phyloP scores from a whole-genome alignment of 1,140 invertebrate genomes.

The Episyrphus balteatus region DNA sequence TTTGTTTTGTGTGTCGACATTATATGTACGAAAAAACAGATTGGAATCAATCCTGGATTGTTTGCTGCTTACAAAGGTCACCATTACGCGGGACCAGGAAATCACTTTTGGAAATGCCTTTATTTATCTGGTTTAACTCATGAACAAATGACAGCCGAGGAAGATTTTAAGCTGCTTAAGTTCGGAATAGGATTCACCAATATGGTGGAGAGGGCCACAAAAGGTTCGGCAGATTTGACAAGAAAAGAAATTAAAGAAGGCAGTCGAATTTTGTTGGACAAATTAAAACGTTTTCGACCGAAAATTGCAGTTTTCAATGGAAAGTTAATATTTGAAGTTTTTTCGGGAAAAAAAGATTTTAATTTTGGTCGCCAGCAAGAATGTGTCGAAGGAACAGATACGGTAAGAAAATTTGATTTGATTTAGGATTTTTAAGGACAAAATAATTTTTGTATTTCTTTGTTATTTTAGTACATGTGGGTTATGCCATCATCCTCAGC shows the following conservation, averaged over 20 bases:
- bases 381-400: constrained; percentile 83
- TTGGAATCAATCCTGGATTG: constrained; percentile 94
- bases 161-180: constrained; percentile 86
- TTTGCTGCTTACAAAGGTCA: constrained; percentile 96
- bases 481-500: constrained; percentile 97
- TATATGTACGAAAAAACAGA: constrained; percentile 49
- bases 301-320: constrained; percentile 98
- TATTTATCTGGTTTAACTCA: constrained; percentile 87
- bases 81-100: constrained; percentile 95
- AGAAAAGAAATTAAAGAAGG: constrained; percentile 96
- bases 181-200: constrained; percentile 97
- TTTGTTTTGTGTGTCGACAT: neutral
- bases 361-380: constrained; percentile 91
- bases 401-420: constrained; percentile 51
- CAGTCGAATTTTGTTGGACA: constrained; percentile 79
- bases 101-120: constrained; percentile 98
- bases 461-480: constrained; percentile 76
- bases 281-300: constrained; percentile 82
- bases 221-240: constrained; percentile 90
- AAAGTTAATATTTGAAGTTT: constrained; percentile 95
- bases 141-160: constrained; percentile 90
- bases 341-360: constrained; percentile 95
- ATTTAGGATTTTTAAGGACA: constrained; percentile 1
- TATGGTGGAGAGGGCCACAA: constrained; percentile 89
- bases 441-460: neutral